A percentile compares a stretch with the other conserved stretches of the same genome.
Evolutionary conservation across 35 echinoderm and acorn worm genomes (phyloP).

Genomic region (Ophiothrix spiculata): DNA sequence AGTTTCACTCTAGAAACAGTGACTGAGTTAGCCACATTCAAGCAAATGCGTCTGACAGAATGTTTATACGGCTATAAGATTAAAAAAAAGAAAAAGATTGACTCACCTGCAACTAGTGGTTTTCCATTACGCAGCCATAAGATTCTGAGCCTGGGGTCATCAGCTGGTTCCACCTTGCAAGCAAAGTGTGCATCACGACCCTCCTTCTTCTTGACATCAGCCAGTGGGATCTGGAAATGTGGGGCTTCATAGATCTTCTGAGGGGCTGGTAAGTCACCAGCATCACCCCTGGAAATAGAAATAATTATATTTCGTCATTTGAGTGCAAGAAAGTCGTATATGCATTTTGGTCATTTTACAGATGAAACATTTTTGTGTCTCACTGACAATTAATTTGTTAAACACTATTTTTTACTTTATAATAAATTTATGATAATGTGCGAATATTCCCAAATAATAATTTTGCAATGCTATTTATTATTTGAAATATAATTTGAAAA

Average conservation of each 20-base stretch:
- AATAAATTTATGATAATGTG: no score
- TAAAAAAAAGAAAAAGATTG: no score
- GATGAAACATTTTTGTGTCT: neutral
- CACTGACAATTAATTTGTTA: neutral
- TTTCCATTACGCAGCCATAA: slow-evolving; percentile 85
- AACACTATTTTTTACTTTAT: no score
- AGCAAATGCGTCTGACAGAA: no score
- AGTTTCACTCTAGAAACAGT: no score
- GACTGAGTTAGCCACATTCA: no score
- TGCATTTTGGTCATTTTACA: neutral
- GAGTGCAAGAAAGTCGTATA: neutral
- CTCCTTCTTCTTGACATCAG: slow-evolving; percentile 55
- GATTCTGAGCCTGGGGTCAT: slow-evolving; percentile 72
- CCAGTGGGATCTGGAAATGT: slow-evolving; percentile 69
- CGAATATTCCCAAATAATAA: no score
- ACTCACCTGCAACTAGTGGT: slow-evolving; percentile 41
- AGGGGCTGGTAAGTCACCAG: neutral
- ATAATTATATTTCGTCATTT: no score
- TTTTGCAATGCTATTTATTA: no score
- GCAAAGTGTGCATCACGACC: slow-evolving; percentile 75
- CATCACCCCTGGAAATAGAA: neutral
- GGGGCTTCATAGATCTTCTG: slow-evolving; percentile 12
- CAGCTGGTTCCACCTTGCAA: slow-evolving; percentile 63
- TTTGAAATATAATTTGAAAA: no score
- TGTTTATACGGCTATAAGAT: no score